Percentiles rank a stretch among this genome's conserved stretches.
Evolutionary conservation across 2,797 vertebrate genomes (phyloP).

Genomic region (Pogoniulus pusillus): DNA sequence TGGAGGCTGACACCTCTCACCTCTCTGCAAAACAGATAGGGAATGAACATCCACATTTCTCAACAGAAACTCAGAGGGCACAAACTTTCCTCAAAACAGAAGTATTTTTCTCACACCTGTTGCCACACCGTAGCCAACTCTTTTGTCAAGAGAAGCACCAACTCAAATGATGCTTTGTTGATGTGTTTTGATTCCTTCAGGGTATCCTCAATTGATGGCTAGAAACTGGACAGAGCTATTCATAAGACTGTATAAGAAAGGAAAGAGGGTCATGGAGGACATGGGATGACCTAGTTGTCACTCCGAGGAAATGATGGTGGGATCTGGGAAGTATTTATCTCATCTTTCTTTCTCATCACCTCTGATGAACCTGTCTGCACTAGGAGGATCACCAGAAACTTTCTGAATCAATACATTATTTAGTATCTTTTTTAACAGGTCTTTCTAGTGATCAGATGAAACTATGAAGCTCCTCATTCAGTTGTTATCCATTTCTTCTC

Average conservation of each 20-base stretch:
- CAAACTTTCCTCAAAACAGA: conserved; percentile 6
- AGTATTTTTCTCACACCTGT: not conserved
- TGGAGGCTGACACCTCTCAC: conserved; percentile 36
- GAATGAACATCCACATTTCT: conserved; percentile 26
- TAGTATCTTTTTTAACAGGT: not conserved
- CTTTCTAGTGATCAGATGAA: not conserved
- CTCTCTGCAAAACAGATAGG: conserved; percentile 11
- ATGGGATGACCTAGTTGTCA: not conserved
- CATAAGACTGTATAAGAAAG: not conserved
- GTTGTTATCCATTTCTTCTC: not conserved
- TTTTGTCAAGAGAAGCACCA: not conserved
- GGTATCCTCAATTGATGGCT: not conserved
- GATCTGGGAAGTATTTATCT: not conserved
- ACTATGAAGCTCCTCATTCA: not conserved
- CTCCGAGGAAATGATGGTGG: not conserved
- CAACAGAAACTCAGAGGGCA: not conserved
- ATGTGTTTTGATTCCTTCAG: not conserved
- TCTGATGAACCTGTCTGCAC: not conserved
- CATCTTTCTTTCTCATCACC: not conserved
- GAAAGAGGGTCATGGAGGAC: not conserved
- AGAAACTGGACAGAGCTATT: not conserved
- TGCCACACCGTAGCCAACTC: not conserved
- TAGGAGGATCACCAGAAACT: not conserved
- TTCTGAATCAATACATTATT: not conserved
- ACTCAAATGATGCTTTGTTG: not conserved